These are phyloP conservation scores for Xiphophorus maculatus DNA, from an alignment of 2,113 vertebrate species.

Conservation along the genomic window DNA sequence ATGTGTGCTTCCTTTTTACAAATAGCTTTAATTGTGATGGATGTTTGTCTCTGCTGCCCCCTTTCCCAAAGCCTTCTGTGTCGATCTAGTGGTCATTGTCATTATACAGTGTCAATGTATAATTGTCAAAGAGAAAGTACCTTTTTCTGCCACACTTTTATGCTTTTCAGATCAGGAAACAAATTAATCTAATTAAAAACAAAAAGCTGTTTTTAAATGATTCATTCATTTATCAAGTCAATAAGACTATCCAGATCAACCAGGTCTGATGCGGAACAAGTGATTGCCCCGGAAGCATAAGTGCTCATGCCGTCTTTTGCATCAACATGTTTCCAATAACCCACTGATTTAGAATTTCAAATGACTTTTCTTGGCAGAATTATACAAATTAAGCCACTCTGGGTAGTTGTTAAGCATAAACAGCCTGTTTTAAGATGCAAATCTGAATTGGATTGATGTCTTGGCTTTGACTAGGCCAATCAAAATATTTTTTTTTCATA, in stretches of 20 bases:
- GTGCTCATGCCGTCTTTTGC: too few relatives aligned
- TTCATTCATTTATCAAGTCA: too few relatives aligned
- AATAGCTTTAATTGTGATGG: conserved; percentile 48
- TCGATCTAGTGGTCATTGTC: conserved; percentile 31
- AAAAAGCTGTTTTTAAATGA: too few relatives aligned
- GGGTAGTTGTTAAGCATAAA: background rate
- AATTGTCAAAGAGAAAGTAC: too few relatives aligned
- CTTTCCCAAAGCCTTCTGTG: conserved; percentile 7
- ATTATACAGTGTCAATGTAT: background rate
- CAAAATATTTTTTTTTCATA: too few relatives aligned
- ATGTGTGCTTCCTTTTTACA: conserved; percentile 33
- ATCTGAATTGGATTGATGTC: background rate
- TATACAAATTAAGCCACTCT: background rate
- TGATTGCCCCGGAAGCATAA: too few relatives aligned
- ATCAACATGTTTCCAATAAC: too few relatives aligned
- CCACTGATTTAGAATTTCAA: background rate
- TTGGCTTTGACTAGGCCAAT: too few relatives aligned
- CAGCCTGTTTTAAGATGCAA: background rate
- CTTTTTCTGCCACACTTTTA: background rate
- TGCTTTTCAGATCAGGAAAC: too few relatives aligned
- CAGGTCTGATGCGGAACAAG: too few relatives aligned
- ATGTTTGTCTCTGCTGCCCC: conserved; percentile 41
- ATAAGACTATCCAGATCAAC: too few relatives aligned
- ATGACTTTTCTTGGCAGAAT: background rate
- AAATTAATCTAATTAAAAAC: too few relatives aligned